Percentiles rank a stretch among this genome's conserved stretches.
These are phyloP conservation scores for Chondrosia reniformis DNA, from an alignment of 37 sponge, comb jelly and placozoan genomes.

Conservation along the genomic window DNA sequence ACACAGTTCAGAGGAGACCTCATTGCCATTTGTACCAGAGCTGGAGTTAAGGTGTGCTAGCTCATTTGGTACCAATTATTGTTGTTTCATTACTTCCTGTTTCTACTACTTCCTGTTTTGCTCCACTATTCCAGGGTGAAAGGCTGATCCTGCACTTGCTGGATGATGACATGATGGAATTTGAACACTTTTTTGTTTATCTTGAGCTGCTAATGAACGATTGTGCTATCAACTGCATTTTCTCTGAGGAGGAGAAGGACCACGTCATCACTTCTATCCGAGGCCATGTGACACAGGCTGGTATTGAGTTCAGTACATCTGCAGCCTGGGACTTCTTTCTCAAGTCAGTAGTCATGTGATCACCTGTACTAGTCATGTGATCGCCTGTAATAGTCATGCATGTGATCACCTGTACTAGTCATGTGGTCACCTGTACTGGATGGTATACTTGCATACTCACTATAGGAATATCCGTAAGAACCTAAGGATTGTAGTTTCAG, in stretches of 20 bases:
- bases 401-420: not conserved
- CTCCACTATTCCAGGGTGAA: constrained; percentile 38
- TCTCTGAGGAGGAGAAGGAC: constrained; percentile 69
- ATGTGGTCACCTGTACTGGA: not conserved
- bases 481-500: constrained; percentile 32
- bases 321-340: constrained; percentile 82
- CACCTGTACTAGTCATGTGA: not conserved
- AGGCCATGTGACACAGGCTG: constrained; percentile 64
- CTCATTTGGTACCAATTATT: not conserved
- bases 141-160: not conserved
- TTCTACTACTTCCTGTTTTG: not conserved
- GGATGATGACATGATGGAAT: constrained; percentile 1
- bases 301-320: constrained; percentile 42
- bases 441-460: not conserved
- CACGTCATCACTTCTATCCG: constrained; percentile 65
- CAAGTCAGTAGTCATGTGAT: constrained; percentile 31
- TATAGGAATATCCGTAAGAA: constrained; percentile 38
- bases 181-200: constrained; percentile 35
- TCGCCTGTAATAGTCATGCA: not conserved
- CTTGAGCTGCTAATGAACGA: constrained; percentile 65
- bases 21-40: constrained; percentile 32
- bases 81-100: not conserved
- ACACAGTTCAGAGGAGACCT: constrained; percentile 33
- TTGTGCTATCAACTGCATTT: constrained; percentile 59
- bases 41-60: constrained; percentile 54